Percentiles rank a stretch among this genome's conserved stretches.
Evolutionary conservation across 2,797 vertebrate genomes (phyloP).

Genomic region (Pipistrellus nathusii): DNA sequence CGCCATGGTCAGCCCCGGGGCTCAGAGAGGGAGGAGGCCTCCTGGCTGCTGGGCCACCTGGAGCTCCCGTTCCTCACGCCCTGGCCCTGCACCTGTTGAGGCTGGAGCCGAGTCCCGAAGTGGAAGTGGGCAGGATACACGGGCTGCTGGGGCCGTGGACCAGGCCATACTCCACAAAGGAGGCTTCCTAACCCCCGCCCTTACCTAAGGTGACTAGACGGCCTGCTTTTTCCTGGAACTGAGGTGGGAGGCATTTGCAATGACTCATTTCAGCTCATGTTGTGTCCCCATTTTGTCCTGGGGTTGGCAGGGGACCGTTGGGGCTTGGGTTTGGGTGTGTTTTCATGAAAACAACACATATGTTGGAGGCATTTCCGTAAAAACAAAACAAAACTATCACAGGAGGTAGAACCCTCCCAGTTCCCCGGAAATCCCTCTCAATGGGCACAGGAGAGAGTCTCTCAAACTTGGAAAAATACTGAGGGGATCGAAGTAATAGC

Average conservation of each 20-base stretch:
- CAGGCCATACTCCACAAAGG: too few relatives aligned
- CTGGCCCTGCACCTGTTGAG: too few relatives aligned
- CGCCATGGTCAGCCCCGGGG: too few relatives aligned
- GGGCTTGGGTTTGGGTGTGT: neutral
- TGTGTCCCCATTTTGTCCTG: slow-evolving; percentile 78
- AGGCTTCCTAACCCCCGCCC: too few relatives aligned
- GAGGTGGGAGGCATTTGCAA: slow-evolving; percentile 83
- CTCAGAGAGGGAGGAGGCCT: too few relatives aligned
- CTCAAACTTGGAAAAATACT: neutral
- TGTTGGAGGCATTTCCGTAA: slow-evolving; percentile 2
- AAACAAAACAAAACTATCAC: neutral
- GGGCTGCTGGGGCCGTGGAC: too few relatives aligned
- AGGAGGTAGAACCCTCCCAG: neutral
- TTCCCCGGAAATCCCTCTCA: neutral
- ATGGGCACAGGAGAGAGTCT: neutral
- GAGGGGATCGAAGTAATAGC: neutral
- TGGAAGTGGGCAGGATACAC: too few relatives aligned
- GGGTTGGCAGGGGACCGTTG: slow-evolving; percentile 81
- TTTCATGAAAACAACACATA: slow-evolving; percentile 41
- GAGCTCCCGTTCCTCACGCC: too few relatives aligned
- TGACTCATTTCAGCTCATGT: slow-evolving; percentile 85
- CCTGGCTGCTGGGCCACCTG: too few relatives aligned
- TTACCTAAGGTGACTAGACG: too few relatives aligned
- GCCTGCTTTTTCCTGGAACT: slow-evolving; percentile 69
- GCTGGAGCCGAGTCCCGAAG: too few relatives aligned